Conservation (phyloP, 2,113 vertebrate species). For the Chlamydotis undulata region DNA sequence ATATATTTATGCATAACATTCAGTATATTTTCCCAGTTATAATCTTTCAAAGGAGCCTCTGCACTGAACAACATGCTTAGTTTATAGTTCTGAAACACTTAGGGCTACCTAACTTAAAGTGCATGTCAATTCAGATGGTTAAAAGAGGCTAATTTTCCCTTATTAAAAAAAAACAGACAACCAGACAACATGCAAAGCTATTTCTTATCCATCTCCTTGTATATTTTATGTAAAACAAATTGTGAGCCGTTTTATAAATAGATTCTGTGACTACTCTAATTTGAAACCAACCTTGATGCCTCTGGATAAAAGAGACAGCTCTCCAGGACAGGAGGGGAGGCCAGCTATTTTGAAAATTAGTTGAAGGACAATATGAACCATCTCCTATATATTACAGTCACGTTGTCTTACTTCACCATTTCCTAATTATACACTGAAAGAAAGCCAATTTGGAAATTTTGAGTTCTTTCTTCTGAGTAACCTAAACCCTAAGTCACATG, state of each 20-base stretch:
- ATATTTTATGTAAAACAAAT: not conserved
- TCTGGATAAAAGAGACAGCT: not conserved
- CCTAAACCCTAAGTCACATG: constrained; percentile 40
- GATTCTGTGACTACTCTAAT: not conserved
- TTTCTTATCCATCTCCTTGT: not conserved
- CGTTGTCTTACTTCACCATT: not conserved
- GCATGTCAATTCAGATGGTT: not conserved
- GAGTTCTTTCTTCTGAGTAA: constrained; percentile 2
- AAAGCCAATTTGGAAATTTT: constrained; percentile 38
- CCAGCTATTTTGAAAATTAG: not conserved
- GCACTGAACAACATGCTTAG: not conserved
- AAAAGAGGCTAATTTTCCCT: not conserved
- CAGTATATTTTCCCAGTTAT: not conserved
- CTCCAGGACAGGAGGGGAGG: not conserved
- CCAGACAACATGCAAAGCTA: not conserved
- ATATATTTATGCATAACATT: not conserved
- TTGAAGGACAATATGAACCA: not conserved
- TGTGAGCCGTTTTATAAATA: not conserved
- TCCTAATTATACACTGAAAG: not conserved
- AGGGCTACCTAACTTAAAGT: not conserved
- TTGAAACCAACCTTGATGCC: not conserved
- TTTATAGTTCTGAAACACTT: not conserved
- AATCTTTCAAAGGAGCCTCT: not conserved
- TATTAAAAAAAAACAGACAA: not conserved
- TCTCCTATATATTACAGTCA: not conserved